Percentiles rank a stretch among this genome's conserved stretches.
Evolutionary conservation across 2,113 vertebrate genomes (phyloP).

Genomic region (Apaloderma vittatum): DNA sequence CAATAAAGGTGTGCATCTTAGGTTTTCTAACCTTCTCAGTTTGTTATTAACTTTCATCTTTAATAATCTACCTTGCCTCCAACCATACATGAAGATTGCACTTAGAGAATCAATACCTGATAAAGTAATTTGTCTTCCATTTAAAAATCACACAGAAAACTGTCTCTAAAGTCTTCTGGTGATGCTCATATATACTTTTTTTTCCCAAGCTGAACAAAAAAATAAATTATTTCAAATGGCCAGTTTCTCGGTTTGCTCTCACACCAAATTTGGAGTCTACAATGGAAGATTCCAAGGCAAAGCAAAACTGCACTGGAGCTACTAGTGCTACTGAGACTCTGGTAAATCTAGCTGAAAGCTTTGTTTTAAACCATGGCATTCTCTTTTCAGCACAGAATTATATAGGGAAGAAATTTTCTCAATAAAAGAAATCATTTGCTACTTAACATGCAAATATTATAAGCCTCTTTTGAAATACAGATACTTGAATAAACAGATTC

Average conservation of each 20-base stretch:
- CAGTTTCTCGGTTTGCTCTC: neutral
- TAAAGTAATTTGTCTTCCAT: neutral
- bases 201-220: neutral
- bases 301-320: neutral
- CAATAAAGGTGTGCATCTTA: neutral
- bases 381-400: neutral
- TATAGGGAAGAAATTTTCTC: neutral
- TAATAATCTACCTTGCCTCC: neutral
- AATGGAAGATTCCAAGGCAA: neutral
- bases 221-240: neutral
- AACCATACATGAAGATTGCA: neutral
- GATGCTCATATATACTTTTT: neutral
- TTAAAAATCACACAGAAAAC: neutral
- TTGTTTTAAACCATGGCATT: neutral
- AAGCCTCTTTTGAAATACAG: conserved; percentile 20
- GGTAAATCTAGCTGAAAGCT: neutral
- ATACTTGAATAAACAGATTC: conserved; percentile 34
- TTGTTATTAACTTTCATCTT: neutral
- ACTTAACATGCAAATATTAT: neutral
- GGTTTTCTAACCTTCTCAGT: neutral
- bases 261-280: neutral
- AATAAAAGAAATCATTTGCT: neutral
- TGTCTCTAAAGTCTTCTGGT: neutral
- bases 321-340: neutral
- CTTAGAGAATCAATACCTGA: neutral